These are phyloP conservation scores for Cyprinodon brontotheroides DNA, from an alignment of 2,113 vertebrate species.

Conservation along the genomic window DNA sequence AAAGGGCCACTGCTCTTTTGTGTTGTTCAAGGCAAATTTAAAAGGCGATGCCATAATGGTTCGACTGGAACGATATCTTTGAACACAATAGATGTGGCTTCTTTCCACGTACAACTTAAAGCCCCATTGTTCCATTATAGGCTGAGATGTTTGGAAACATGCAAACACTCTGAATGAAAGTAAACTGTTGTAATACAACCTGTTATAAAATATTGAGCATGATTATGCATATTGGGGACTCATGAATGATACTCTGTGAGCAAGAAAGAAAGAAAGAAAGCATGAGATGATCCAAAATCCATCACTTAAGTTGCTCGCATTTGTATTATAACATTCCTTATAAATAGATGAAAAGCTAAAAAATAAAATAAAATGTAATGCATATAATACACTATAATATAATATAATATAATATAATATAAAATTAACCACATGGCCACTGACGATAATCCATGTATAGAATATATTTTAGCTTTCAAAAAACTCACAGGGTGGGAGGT, in stretches of 20 bases:
- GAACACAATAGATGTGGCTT: slow-evolving; percentile 80
- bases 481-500: too few relatives aligned
- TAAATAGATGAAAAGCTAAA: not conserved
- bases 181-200: slow-evolving; percentile 78
- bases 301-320: too few relatives aligned
- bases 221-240: slow-evolving; percentile 74
- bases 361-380: too few relatives aligned
- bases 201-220: slow-evolving; percentile 81
- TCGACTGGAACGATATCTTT: slow-evolving; percentile 81
- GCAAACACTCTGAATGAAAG: slow-evolving; percentile 78
- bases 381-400: too few relatives aligned
- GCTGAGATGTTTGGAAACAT: slow-evolving; percentile 78
- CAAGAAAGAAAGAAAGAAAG: slow-evolving; percentile 17
- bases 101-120: slow-evolving; percentile 81
- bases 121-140: slow-evolving; percentile 80
- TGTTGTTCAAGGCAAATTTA: slow-evolving; percentile 79
- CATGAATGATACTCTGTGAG: slow-evolving; percentile 69
- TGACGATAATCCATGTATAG: not conserved
- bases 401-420: too few relatives aligned
- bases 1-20: slow-evolving; percentile 83
- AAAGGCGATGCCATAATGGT: slow-evolving; percentile 83
- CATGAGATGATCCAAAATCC: not conserved
- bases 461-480: too few relatives aligned
- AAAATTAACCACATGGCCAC: too few relatives aligned
- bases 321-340: not conserved